These are phyloP conservation scores for Vanessa cardui DNA, from an alignment of 2,888 invertebrate species.

Conservation along the genomic window DNA sequence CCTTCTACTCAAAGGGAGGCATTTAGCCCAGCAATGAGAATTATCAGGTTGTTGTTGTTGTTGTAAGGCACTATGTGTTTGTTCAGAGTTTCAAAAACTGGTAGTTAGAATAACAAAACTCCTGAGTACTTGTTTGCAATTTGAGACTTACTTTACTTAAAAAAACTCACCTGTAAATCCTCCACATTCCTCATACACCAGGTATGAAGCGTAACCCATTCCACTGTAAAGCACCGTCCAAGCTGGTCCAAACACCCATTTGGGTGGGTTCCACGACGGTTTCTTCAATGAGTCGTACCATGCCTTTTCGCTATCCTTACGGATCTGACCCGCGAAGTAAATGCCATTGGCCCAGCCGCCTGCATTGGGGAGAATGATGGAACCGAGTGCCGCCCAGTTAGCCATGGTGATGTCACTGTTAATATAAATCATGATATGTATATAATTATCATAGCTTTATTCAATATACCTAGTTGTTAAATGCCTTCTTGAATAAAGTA, in stretches of 20 bases:
- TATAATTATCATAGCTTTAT: too few relatives aligned
- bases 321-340: slow-evolving; percentile 85
- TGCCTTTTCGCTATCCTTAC: slow-evolving; percentile 60
- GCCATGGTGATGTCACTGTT: slow-evolving; percentile 59
- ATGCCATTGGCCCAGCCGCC: slow-evolving; percentile 87
- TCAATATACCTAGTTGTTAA: too few relatives aligned
- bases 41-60: too few relatives aligned
- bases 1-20: too few relatives aligned
- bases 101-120: too few relatives aligned
- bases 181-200: slow-evolving; percentile 90
- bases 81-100: too few relatives aligned
- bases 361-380: slow-evolving; percentile 77
- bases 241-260: slow-evolving; percentile 90
- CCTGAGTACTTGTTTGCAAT: too few relatives aligned
- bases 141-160: too few relatives aligned
- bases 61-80: too few relatives aligned
- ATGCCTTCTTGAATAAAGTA: too few relatives aligned
- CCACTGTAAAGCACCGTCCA: slow-evolving; percentile 91
- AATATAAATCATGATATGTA: slow-evolving; percentile 16
- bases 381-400: slow-evolving; percentile 64
- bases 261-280: slow-evolving; percentile 90
- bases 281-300: slow-evolving; percentile 78
- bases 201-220: slow-evolving; percentile 94
- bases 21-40: too few relatives aligned
- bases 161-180: slow-evolving; percentile 84